Percentiles rank a stretch among this genome's conserved stretches.
Evolutionary conservation across 2,113 vertebrate species (phyloP).

Genomic region (Syrrhaptes paradoxus): DNA sequence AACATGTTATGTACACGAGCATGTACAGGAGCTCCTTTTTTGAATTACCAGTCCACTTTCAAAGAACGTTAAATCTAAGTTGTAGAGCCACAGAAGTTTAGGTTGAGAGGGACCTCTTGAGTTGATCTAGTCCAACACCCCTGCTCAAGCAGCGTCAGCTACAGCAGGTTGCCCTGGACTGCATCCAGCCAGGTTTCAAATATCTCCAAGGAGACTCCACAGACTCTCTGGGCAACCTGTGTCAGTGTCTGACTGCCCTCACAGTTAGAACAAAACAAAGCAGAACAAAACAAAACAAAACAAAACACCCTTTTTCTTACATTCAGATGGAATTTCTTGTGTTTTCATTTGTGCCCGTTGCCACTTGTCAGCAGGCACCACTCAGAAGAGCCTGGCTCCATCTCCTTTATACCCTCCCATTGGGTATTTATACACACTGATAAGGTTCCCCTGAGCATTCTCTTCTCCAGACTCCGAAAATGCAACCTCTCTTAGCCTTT

Average conservation of each 20-base stretch:
- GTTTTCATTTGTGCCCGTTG: neutral
- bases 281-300: neutral
- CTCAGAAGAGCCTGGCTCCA: neutral
- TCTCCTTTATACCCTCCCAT: neutral
- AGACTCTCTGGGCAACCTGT: neutral
- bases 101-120: neutral
- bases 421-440: neutral
- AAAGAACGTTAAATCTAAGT: neutral
- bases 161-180: neutral
- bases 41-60: neutral
- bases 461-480: neutral
- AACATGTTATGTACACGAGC: neutral
- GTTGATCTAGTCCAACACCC: neutral
- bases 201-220: neutral
- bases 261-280: neutral
- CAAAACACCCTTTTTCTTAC: neutral
- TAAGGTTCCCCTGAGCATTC: neutral
- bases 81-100: neutral
- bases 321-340: neutral
- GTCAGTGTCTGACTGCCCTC: neutral
- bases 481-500: neutral
- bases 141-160: neutral
- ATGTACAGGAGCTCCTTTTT: neutral
- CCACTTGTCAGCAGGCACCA: neutral
- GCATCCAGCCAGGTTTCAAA: neutral